Evolutionary conservation across 2,888 invertebrate genomes (phyloP), one percentile per base, ranked within the genome.

Genomic region (Catocala nupta): DNA sequence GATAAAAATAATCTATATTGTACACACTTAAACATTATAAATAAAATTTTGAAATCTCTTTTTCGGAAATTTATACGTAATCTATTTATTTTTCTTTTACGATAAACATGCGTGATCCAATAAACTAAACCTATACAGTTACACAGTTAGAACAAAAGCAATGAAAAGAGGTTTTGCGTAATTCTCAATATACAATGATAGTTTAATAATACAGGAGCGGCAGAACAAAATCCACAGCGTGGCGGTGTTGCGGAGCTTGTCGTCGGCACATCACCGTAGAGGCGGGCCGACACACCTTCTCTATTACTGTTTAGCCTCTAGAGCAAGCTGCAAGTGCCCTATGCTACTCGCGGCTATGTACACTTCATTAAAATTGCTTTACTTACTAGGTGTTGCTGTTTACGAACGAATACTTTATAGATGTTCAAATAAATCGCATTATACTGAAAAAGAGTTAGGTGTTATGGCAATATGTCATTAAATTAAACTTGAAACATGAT

Each of bases 211-310:
- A 65, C n/a, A 39, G 57, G 59, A 59, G 50, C 68, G 55, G 51
- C 56, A 74, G 58, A 70, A 75, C 70, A 81, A 77, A 82, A 83
- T 80, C 71, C 77, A 80, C 80, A 82, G 58, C 61, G 51, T 55
- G 75, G 66, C 71, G 77, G 71, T 67, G 80, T 82, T 81, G 84
- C 81, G 78, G 76, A 81, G 82, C 68, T 83, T 81, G 85, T 87
- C 85, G 85, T 83, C 86, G 75, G 79, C 83, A 79, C 85, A 84
- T 88, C 90, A 87, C 76, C 80, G 62, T 68, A 56, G 67, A 86
- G 93, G 93, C 93, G 92, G 83, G 86, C 71, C 89, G 91, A 81
- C 92, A 91, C 93, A 89, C 93, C 93, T n/a, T 90, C 90, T 90
- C 88, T 85, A 92, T 92, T 92, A 92, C 85, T 76, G 86, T 75